A percentile compares a stretch with the other conserved stretches of the same genome.
Evolutionary conservation across 2,113 vertebrate genomes (phyloP).

Genomic region (Phylloscopus trochilus): DNA sequence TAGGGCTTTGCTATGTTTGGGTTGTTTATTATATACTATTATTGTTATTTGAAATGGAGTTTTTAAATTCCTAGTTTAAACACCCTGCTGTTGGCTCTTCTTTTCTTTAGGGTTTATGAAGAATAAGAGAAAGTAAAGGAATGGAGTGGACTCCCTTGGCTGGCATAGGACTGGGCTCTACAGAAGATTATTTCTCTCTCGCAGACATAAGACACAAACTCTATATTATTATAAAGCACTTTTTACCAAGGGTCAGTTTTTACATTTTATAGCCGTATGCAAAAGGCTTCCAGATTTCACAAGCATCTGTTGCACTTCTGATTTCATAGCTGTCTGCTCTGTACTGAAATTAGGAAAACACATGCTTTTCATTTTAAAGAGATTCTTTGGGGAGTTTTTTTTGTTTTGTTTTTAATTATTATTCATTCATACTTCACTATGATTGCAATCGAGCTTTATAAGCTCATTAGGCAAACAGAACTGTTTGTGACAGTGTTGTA

Average conservation of each 20-base stretch:
- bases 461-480: conserved; percentile 61
- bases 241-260: conserved; percentile 80
- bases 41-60: background rate
- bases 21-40: background rate
- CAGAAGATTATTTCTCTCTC: conserved; percentile 68
- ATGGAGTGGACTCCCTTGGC: conserved; percentile 31
- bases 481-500: background rate
- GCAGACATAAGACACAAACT: conserved; percentile 71
- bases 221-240: conserved; percentile 77
- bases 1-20: rapidly evolving
- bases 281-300: conserved; percentile 76
- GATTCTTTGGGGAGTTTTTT: background rate
- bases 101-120: conserved; percentile 75
- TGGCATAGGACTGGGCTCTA: conserved; percentile 56
- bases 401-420: background rate
- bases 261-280: conserved; percentile 76
- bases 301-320: conserved; percentile 58
- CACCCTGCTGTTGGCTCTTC: background rate
- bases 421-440: conserved; percentile 66
- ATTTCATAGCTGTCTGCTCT: conserved; percentile 54
- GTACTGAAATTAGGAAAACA: conserved; percentile 50
- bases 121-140: conserved; percentile 59
- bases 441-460: conserved; percentile 77
- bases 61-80: background rate
- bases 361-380: conserved; percentile 53